Evolutionary conservation across 2,797 vertebrate genomes (phyloP), one percentile per base, ranked within the genome.

Genomic region (Manis crassicaudata): DNA sequence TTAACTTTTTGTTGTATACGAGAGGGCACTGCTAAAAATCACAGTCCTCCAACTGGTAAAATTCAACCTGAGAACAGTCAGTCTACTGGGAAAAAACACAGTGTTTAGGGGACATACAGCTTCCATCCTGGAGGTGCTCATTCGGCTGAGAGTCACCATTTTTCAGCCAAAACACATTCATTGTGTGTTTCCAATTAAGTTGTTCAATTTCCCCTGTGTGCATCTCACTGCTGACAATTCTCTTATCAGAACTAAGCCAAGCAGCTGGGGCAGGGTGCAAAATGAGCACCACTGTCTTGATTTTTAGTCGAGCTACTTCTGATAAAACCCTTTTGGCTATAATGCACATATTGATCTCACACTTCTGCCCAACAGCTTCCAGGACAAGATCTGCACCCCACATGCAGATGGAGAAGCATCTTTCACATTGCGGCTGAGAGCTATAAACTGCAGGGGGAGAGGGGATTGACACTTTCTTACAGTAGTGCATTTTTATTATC

Each of bases 401-500:
- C 2, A 50, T 5, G 18, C 21, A 37, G n/a, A 17, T 6, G 1
- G 13, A 25, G 21, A 63, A 37, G 25, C 50, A 7, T 27, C 20
- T 60, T 65, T 92, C 10, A 0, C 4, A 0, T 4, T 5, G 0
- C 0, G 6, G 43, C 63, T 16, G 1, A 88, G 4, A 17, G 25
- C 62, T 56, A 3, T 1, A 43, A 52, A 32, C 23, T 16, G 37
- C 21, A 21, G 32, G 52, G 52, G 7, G 0, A 0, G 1, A 12
- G n/a, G 18, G 27, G 2, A 2, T 0, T 20, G 43, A 37, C 16
- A 23, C 0, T 9, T 27, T 7, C 52, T 85, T 63, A 52, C 6
- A 7, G 6, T 1, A 8, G 5, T 2, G 29, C 8, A 11, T 43
- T 60, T 68, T 8, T 56, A 54, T 50, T 46, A 25, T 20, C 80